Conservation (phyloP, 2,888 invertebrate genomes). For the Actias luna region DNA sequence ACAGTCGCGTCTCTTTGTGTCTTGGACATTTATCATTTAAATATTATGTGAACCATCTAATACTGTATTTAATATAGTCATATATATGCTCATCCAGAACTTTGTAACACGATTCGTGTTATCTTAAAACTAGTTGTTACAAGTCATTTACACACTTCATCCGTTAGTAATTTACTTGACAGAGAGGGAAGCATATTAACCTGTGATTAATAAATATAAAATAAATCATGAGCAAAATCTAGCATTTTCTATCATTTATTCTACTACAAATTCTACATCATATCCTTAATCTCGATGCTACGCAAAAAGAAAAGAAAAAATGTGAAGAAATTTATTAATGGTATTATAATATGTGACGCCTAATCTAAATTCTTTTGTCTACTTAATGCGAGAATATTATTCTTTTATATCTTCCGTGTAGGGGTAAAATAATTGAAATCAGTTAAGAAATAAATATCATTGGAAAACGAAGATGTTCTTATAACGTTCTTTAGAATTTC, state of each 20-base stretch:
- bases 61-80: too few species aligned
- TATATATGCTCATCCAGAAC: too few species aligned
- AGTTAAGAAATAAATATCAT: neutral
- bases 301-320: neutral
- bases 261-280: neutral
- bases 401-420: conserved; percentile 1
- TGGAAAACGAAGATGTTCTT: neutral
- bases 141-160: too few species aligned
- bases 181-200: neutral
- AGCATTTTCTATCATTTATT: neutral
- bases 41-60: too few species aligned
- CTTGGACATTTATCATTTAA: too few species aligned
- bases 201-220: neutral
- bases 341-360: neutral
- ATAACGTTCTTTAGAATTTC: neutral
- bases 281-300: neutral
- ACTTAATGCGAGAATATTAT: conserved; percentile 6
- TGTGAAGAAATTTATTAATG: neutral
- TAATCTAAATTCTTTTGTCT: conserved; percentile 9
- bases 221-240: too few species aligned
- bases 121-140: too few species aligned
- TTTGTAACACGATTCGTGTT: too few species aligned
- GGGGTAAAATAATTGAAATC: conserved; percentile 7
- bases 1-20: too few species aligned
- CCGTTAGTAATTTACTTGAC: too few species aligned